Percentiles rank a stretch among this genome's conserved stretches.
Conservation (phyloP, 2,888 invertebrate genomes). For the Chorisops tibialis region DNA sequence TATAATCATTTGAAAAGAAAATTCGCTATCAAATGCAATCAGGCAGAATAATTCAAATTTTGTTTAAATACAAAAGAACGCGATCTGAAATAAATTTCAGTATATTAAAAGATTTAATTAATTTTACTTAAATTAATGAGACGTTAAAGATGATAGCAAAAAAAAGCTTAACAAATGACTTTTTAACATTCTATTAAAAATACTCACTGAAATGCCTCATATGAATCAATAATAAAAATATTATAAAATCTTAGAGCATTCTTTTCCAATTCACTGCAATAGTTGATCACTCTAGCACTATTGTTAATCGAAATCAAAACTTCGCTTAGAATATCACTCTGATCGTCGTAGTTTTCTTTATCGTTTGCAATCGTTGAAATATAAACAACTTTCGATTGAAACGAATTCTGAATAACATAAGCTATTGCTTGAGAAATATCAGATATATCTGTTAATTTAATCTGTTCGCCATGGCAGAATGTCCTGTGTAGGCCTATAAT, state of each 20-base stretch:
- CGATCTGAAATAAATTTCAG: background rate
- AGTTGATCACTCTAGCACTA: background rate
- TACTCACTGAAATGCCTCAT: constrained; percentile 7
- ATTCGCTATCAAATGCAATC: too few relatives aligned
- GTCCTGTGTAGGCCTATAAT: too few relatives aligned
- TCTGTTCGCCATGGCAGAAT: too few relatives aligned
- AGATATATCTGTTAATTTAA: background rate
- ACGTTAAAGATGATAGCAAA: background rate
- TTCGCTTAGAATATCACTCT: background rate
- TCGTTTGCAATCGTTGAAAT: background rate
- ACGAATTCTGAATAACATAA: background rate
- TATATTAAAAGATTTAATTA: background rate
- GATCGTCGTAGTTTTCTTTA: background rate
- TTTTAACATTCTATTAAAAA: background rate
- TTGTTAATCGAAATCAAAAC: background rate
- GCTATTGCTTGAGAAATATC: background rate
- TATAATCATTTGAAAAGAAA: too few relatives aligned
- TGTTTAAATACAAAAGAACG: background rate
- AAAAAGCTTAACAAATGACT: background rate
- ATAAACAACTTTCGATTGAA: background rate
- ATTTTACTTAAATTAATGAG: background rate
- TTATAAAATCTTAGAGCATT: background rate
- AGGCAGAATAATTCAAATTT: too few relatives aligned
- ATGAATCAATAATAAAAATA: constrained; percentile 10
- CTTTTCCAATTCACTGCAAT: background rate